phyloP scores from a whole-genome alignment of 2,888 invertebrate genomes.

The Drosophila tripunctata region DNA sequence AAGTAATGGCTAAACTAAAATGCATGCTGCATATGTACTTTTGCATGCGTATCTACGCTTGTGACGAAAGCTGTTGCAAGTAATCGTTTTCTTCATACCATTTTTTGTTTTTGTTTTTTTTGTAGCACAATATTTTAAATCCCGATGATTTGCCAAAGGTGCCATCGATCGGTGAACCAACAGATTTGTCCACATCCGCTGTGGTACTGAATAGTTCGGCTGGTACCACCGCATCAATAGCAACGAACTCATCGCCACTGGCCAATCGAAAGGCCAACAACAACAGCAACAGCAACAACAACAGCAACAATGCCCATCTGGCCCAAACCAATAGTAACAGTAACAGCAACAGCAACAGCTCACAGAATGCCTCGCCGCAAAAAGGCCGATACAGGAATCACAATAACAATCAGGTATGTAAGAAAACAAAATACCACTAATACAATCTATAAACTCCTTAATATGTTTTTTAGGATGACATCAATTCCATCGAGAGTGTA shows the following conservation, averaged over 20 bases:
- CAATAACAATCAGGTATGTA: conserved; percentile 77
- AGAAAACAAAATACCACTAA: too few species aligned
- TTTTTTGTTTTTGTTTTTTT: background rate
- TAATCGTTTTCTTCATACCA: too few species aligned
- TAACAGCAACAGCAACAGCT: conserved; percentile 13
- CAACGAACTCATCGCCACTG: conserved; percentile 62
- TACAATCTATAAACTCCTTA: background rate
- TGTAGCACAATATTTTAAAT: conserved; percentile 50
- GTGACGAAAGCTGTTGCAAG: too few species aligned
- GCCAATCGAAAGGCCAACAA: conserved; percentile 43
- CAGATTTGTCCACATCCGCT: conserved; percentile 47
- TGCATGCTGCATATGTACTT: too few species aligned
- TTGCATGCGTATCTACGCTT: too few species aligned
- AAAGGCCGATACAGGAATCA: conserved; percentile 67
- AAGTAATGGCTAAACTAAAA: too few species aligned
- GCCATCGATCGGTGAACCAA: conserved; percentile 51
- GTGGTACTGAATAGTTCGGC: conserved; percentile 68
- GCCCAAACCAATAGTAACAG: conserved; percentile 4
- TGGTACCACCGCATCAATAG: conserved; percentile 72
- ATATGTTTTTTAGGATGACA: conserved; percentile 70
- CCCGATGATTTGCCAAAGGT: conserved; percentile 65
- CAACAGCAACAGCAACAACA: conserved; percentile 8
- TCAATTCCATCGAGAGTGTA: conserved; percentile 82
- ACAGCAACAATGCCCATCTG: conserved; percentile 2
- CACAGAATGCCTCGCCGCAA: conserved; percentile 49